phyloP scores from a whole-genome alignment of 2,113 vertebrate species.

The Mungos mungo region DNA sequence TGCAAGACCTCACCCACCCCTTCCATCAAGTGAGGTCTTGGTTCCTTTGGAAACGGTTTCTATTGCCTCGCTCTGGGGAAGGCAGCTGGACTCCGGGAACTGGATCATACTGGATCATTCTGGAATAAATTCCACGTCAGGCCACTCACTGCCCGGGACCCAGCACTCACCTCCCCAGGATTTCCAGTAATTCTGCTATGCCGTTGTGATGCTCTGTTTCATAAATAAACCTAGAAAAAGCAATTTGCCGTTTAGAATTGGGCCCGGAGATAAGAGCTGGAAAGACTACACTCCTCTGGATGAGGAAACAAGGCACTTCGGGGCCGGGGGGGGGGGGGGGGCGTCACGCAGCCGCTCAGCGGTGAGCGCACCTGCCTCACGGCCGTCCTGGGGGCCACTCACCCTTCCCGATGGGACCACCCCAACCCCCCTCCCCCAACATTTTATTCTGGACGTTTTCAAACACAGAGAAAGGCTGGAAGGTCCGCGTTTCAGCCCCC shows the following conservation, averaged over 20 bases:
- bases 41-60: neutral
- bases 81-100: too few relatives aligned
- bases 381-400: too few relatives aligned
- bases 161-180: slow-evolving; percentile 94
- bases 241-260: slow-evolving; percentile 2
- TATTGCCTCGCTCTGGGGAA: neutral
- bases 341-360: too few relatives aligned
- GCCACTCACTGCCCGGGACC: neutral
- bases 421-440: neutral
- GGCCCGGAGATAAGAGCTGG: neutral
- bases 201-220: slow-evolving; percentile 99
- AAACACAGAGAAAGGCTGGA: neutral
- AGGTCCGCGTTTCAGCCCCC: neutral
- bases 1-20: neutral
- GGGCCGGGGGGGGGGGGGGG: neutral
- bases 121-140: neutral
- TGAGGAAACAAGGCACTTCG: neutral
- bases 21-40: neutral
- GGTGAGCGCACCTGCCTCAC: too few relatives aligned
- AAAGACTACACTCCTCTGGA: neutral
- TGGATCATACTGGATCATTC: neutral
- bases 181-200: slow-evolving; percentile 99
- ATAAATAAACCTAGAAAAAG: slow-evolving; percentile 96
- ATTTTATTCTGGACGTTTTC: neutral
- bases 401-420: too few relatives aligned